Evolutionary conservation across 2,113 vertebrate genomes (phyloP).

Genomic region (Chiloscyllium plagiosum): DNA sequence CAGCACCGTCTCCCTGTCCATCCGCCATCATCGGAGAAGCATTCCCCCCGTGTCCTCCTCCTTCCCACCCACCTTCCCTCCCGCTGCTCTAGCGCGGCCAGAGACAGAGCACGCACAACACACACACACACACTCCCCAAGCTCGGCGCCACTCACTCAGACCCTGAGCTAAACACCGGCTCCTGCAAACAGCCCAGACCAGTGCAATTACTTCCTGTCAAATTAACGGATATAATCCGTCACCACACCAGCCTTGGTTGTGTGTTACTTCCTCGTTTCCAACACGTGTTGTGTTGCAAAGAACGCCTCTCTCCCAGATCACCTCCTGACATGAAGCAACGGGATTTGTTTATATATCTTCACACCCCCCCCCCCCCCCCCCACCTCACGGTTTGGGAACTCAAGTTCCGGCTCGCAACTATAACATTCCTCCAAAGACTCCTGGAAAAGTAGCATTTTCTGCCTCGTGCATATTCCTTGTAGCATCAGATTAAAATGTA

Average conservation of each 20-base stretch:
- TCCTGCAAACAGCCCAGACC: not conserved
- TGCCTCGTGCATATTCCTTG: too few species aligned
- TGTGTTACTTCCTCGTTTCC: slow-evolving; percentile 17
- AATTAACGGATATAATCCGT: not conserved
- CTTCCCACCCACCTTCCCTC: not conserved
- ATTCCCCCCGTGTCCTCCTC: not conserved
- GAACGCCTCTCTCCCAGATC: not conserved
- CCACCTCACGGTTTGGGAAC: too few species aligned
- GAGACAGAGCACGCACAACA: too few species aligned
- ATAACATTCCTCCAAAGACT: too few species aligned
- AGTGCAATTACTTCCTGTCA: not conserved
- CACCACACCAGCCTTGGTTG: not conserved
- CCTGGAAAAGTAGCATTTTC: too few species aligned
- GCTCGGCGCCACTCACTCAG: too few species aligned
- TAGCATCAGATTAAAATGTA: too few species aligned
- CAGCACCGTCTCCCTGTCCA: slow-evolving; percentile 10
- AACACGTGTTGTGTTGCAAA: not conserved
- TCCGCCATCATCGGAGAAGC: not conserved
- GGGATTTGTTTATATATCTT: not conserved
- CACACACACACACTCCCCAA: too few species aligned
- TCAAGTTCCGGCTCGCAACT: too few species aligned
- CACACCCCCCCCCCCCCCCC: too few species aligned
- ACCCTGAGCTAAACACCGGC: not conserved
- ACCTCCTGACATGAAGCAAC: not conserved
- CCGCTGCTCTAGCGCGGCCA: not conserved